These are phyloP conservation scores for Brachionus calyciflorus DNA, from an alignment of 1,140 invertebrate genomes.

Conservation along the genomic window DNA sequence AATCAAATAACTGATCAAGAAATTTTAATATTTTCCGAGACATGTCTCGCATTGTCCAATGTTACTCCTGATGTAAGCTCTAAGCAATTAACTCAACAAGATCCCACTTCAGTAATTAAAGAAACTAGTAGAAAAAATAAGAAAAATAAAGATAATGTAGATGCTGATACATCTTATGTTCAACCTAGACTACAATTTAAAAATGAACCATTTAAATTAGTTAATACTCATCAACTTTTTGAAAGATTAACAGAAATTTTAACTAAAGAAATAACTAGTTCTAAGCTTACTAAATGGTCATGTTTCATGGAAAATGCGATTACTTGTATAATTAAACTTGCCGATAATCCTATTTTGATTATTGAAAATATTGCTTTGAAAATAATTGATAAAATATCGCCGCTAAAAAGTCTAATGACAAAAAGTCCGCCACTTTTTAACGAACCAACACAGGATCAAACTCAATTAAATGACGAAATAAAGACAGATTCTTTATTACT, in stretches of 20 bases:
- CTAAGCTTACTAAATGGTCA: slow-evolving; percentile 57
- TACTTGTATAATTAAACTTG: slow-evolving; percentile 65
- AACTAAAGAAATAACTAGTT: background rate
- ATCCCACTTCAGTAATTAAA: background rate
- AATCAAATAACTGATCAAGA: background rate
- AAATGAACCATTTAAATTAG: slow-evolving; percentile 26
- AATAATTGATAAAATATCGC: slow-evolving; percentile 6
- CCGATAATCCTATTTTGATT: slow-evolving; percentile 62
- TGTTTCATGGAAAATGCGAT: slow-evolving; percentile 66
- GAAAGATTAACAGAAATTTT: background rate
- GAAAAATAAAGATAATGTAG: background rate
- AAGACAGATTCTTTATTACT: background rate
- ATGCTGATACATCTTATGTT: background rate
- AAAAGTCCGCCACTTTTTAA: background rate
- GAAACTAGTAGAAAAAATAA: background rate
- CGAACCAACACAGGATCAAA: background rate
- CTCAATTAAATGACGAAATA: background rate
- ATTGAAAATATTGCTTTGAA: slow-evolving; percentile 57
- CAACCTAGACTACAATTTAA: slow-evolving; percentile 19
- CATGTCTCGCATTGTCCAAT: slow-evolving; percentile 5
- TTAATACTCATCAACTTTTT: slow-evolving; percentile 16
- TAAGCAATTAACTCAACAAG: slow-evolving; percentile 28
- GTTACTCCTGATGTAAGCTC: background rate
- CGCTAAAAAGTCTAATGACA: background rate
- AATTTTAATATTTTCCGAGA: background rate